These are phyloP conservation scores for Masnerella sp. DNA, from an alignment of 2,888 invertebrate species.

Conservation along the genomic window DNA sequence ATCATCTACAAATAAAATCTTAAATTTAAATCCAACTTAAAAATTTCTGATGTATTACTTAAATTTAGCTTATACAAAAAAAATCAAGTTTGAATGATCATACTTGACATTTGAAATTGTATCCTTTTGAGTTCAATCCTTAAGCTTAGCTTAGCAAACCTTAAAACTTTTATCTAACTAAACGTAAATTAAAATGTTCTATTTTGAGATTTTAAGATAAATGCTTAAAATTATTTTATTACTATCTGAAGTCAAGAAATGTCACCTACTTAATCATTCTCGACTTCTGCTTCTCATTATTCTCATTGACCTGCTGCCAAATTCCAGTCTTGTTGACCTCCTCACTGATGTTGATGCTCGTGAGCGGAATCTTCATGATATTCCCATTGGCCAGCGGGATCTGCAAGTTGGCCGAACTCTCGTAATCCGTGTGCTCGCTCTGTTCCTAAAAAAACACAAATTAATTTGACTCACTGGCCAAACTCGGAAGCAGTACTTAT, in stretches of 20 bases:
- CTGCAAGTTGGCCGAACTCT: slow-evolving; percentile 84
- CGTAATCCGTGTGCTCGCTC: slow-evolving; percentile 72
- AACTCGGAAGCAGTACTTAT: slow-evolving; percentile 13
- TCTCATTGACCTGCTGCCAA: slow-evolving; percentile 94
- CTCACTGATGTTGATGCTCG: slow-evolving; percentile 93
- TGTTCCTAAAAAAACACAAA: slow-evolving; percentile 69
- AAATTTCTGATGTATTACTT: no score
- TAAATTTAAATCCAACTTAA: no score
- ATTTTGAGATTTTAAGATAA: no score
- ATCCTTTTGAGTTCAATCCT: no score
- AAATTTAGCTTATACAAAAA: no score
- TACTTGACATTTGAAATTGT: not conserved
- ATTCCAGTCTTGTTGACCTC: slow-evolving; percentile 95
- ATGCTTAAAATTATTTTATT: no score
- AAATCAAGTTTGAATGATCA: no score
- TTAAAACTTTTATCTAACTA: no score
- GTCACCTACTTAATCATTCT: slow-evolving; percentile 71
- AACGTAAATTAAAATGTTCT: no score
- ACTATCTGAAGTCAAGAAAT: not conserved
- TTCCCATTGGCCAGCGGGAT: slow-evolving; percentile 93
- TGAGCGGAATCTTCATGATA: slow-evolving; percentile 91
- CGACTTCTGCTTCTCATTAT: slow-evolving; percentile 79
- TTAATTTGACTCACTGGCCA: not conserved
- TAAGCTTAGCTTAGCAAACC: no score
- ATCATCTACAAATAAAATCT: no score